Base-by-base conservation (phyloP, 2,797 vertebrate genomes). In the Tinamus major region DNA sequence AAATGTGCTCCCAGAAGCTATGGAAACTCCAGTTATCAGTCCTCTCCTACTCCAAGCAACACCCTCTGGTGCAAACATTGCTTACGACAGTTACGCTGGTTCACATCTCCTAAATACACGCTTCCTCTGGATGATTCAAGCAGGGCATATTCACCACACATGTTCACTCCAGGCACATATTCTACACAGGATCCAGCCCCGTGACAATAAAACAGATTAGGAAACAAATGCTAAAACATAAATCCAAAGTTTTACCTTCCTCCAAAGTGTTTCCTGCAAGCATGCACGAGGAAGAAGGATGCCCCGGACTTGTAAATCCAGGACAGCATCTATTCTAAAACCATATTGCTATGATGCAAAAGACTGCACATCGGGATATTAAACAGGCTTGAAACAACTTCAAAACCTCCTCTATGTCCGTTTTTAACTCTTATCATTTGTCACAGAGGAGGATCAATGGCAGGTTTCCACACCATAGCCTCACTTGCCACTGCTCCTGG, bases 1-100 rank as follows among this genome's bases (percentile, higher is more conserved):
- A 96, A 86, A 75, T 42, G 49, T 93, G 59, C 59, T 92, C 69
- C 65, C 75, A 49, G 61, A 58, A 76, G 74, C 37, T 44, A 75
- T 89, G 89, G 64, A 95, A 96, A 93, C 69, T 70, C 72, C 16
- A 59, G 67, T 61, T 93, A 84, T 85, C 92, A 77, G 89, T 95
- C 70, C 82, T 90, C 91, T 90, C 77, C 51, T 80, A 46, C 75
- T 90, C 65, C 65, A 89, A 93, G 37, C 21, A 86, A 27, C 27
- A 10, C n/a, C 58, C 41, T 44, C 27, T 55, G 64, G 51, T 68
- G 48, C 10, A 81, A 84, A 58, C 2, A 1, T 24, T 74, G 15
- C 14, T 88, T 39, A 26, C 27, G 7, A n/a, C 91, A 95, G 46
- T 42, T 71, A 21, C 2, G 79, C 70, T n/a, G 56, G 67, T 80